phyloP scores from a whole-genome alignment of 2,888 invertebrate species.

The Sesamia inferens region DNA sequence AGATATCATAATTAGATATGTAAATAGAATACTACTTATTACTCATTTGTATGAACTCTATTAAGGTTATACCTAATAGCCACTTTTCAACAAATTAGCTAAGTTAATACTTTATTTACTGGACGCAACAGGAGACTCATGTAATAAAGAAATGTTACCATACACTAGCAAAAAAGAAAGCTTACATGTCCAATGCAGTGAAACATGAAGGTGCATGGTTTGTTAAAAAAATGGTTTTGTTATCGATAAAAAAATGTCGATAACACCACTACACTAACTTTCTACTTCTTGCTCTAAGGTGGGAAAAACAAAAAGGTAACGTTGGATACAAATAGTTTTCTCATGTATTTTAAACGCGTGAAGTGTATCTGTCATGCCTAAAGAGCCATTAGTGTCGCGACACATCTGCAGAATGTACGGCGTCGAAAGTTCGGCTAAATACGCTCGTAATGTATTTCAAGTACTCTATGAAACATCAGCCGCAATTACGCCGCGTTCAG shows the following conservation, averaged over 20 bases:
- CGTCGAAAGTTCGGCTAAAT: no score
- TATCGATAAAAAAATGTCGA: conserved; percentile 14
- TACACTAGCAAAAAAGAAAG: background rate
- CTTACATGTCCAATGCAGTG: background rate
- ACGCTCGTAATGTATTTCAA: no score
- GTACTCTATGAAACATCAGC: no score
- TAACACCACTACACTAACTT: background rate
- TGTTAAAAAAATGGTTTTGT: no score
- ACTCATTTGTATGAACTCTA: background rate
- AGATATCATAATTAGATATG: background rate
- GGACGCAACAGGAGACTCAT: background rate
- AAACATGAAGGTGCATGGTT: no score
- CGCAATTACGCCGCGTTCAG: no score
- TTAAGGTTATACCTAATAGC: background rate
- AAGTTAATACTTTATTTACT: conserved; percentile 17
- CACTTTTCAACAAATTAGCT: background rate
- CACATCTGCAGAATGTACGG: no score
- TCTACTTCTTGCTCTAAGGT: background rate
- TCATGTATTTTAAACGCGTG: background rate
- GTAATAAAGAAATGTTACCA: conserved; percentile 5
- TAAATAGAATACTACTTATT: background rate
- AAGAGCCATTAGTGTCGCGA: no score
- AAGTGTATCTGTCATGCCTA: background rate
- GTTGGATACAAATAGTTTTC: background rate
- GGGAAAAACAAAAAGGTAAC: no score